Conservation (phyloP, 1,140 invertebrate species). For the Phocides pigmalion region DNA sequence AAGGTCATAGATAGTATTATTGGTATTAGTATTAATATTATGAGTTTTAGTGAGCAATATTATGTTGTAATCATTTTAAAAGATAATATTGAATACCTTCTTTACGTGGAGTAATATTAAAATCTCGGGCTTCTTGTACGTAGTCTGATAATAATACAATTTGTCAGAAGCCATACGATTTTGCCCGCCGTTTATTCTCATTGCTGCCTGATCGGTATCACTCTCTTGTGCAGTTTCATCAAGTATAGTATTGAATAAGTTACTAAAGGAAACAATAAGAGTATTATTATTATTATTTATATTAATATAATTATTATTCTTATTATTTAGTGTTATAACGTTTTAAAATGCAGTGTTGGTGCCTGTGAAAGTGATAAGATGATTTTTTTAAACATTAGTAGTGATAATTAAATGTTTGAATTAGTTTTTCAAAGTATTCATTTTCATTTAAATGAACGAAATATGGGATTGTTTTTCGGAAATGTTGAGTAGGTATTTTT, state of each 20-base stretch:
- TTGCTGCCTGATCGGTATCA: background rate
- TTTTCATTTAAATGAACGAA: background rate
- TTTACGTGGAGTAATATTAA: background rate
- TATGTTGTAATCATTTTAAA: background rate
- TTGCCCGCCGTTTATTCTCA: constrained; percentile 14
- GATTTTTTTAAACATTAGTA: background rate
- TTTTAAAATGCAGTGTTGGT: too few species aligned
- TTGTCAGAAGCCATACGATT: constrained; percentile 15
- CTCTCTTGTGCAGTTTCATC: background rate
- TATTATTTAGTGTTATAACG: too few species aligned
- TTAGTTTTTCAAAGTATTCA: background rate
- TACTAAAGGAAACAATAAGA: too few species aligned
- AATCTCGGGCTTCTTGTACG: constrained; percentile 14
- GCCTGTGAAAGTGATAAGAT: background rate
- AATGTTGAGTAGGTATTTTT: background rate
- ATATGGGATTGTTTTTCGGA: background rate
- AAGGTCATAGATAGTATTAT: too few species aligned
- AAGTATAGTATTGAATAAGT: too few species aligned
- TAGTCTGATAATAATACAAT: constrained; percentile 25
- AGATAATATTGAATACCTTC: too few species aligned
- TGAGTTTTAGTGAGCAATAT: too few species aligned
- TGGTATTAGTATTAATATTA: too few species aligned
- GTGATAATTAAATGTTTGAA: background rate
- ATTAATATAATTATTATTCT: too few species aligned
- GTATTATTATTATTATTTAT: too few species aligned